These are phyloP conservation scores for Ceyx margarethae DNA, from an alignment of 2,113 vertebrate species.

Conservation along the genomic window DNA sequence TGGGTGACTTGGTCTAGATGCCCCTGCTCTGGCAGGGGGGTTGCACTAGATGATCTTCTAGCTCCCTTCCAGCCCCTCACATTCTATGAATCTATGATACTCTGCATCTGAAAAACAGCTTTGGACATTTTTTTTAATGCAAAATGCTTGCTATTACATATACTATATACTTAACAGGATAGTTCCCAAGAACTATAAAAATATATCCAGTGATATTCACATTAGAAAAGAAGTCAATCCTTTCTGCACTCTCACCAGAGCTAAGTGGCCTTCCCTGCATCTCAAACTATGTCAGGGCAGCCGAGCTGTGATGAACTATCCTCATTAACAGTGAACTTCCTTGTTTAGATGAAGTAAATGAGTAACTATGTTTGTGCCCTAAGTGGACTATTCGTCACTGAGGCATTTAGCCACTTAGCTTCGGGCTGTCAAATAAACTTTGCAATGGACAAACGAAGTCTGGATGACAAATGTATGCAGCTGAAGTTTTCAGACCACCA, in stretches of 20 bases:
- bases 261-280: not conserved
- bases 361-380: not conserved
- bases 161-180: not conserved
- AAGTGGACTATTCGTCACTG: conserved; percentile 22
- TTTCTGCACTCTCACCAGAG: not conserved
- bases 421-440: conserved; percentile 27
- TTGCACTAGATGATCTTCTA: too few relatives aligned
- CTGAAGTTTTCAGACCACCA: not conserved
- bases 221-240: not conserved
- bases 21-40: too few relatives aligned
- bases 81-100: not conserved
- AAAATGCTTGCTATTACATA: not conserved
- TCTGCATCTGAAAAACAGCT: not conserved
- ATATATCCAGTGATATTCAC: not conserved
- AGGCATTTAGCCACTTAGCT: conserved; percentile 9
- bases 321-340: not conserved
- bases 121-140: not conserved
- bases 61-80: too few relatives aligned
- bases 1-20: too few relatives aligned
- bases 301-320: not conserved
- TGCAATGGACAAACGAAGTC: conserved; percentile 11
- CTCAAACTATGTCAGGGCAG: not conserved
- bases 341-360: conserved; percentile 16
- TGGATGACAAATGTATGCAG: not conserved
- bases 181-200: not conserved